Percentiles rank a stretch among this genome's conserved stretches.
phyloP scores from a whole-genome alignment of 2,113 vertebrate genomes.

The Bubo blakistoni region DNA sequence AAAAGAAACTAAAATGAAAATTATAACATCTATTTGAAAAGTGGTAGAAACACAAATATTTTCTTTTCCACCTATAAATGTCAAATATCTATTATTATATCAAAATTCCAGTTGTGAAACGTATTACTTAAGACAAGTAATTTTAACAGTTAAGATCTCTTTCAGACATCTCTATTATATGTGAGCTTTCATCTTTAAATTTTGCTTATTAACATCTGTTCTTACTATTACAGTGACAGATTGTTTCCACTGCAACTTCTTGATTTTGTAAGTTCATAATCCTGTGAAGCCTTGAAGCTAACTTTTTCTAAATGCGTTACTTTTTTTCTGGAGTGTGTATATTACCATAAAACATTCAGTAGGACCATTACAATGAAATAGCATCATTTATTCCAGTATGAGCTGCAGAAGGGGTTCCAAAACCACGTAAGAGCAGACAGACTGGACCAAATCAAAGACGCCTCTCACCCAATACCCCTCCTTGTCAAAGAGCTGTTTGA shows the following conservation, averaged over 20 bases:
- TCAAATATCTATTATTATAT: background rate
- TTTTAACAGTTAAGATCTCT: conserved; percentile 13
- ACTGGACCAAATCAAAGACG: background rate
- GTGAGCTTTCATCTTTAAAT: background rate
- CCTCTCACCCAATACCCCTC: background rate
- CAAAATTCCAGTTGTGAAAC: background rate
- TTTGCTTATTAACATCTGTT: background rate
- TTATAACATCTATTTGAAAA: background rate
- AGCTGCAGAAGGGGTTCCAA: background rate
- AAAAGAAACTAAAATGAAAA: background rate
- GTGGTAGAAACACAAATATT: background rate
- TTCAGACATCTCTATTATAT: background rate
- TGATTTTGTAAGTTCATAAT: background rate
- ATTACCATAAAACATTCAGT: background rate
- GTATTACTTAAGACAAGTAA: background rate
- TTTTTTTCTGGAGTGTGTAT: background rate
- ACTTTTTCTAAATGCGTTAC: background rate
- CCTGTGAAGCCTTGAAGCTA: background rate
- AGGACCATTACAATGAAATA: background rate
- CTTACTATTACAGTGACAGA: background rate
- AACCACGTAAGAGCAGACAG: background rate
- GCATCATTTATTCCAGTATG: background rate
- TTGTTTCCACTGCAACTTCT: background rate
- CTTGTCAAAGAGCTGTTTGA: background rate
- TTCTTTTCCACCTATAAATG: background rate